These are phyloP conservation scores for Miniopterus natalensis DNA, from an alignment of 2,113 vertebrate species.

Conservation along the genomic window DNA sequence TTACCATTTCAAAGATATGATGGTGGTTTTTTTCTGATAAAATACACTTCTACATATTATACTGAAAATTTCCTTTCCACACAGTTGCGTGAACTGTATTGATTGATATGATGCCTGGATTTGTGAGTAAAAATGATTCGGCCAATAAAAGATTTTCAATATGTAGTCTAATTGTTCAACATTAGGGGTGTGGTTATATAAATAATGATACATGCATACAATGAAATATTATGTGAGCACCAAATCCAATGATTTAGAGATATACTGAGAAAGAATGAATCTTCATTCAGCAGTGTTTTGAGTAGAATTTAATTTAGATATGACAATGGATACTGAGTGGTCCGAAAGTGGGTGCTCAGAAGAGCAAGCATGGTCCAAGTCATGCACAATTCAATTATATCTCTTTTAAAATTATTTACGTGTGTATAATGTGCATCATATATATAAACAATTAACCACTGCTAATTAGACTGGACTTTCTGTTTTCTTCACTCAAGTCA, in stretches of 20 bases:
- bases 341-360: neutral
- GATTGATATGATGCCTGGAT: neutral
- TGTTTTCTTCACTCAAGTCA: neutral
- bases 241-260: neutral
- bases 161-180: neutral
- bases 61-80: neutral
- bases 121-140: neutral
- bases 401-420: neutral
- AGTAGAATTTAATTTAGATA: neutral
- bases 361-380: neutral
- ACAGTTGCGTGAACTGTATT: neutral
- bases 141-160: neutral
- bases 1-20: constrained; percentile 19
- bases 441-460: neutral
- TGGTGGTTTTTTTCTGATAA: neutral
- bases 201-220: neutral
- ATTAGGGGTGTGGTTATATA: neutral
- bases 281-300: neutral
- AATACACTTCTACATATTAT: neutral
- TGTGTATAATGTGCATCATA: neutral
- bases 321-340: neutral
- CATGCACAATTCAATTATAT: neutral
- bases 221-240: neutral
- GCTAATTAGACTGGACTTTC: neutral
- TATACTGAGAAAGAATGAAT: neutral